Percentiles rank a stretch among this genome's conserved stretches.
Conservation (phyloP, 2,888 invertebrate species). For the Aphidoletes aphidimyza region DNA sequence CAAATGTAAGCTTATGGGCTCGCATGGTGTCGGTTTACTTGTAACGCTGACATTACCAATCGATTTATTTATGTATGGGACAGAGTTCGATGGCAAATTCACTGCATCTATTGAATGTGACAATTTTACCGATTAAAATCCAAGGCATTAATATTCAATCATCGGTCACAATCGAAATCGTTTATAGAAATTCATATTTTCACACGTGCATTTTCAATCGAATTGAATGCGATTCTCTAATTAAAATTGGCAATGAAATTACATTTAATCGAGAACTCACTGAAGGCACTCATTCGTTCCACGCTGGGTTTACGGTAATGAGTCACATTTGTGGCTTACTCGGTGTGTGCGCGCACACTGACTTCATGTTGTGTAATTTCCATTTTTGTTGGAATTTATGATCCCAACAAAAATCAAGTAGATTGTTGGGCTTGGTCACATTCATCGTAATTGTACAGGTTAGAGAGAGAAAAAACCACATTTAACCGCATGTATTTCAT, state of each 20-base stretch:
- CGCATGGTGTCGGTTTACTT: background rate
- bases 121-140: too few species aligned
- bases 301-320: constrained; percentile 18
- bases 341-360: background rate
- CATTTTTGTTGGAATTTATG: too few species aligned
- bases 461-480: too few species aligned
- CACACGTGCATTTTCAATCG: background rate
- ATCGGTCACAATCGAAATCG: too few species aligned
- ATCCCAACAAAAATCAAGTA: too few species aligned
- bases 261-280: background rate
- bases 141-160: constrained; percentile 35
- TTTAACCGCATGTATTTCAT: too few species aligned
- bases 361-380: background rate
- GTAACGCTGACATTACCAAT: background rate
- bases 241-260: constrained; percentile 41
- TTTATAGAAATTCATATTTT: background rate
- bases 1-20: constrained; percentile 12
- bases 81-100: too few species aligned
- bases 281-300: too few species aligned
- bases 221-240: background rate
- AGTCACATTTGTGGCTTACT: background rate
- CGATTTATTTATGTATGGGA: constrained; percentile 28
- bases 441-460: too few species aligned
- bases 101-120: too few species aligned
- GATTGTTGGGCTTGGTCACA: too few species aligned